phyloP scores from a whole-genome alignment of 2,113 vertebrate genomes.

The Cynopterus brachyotis region DNA sequence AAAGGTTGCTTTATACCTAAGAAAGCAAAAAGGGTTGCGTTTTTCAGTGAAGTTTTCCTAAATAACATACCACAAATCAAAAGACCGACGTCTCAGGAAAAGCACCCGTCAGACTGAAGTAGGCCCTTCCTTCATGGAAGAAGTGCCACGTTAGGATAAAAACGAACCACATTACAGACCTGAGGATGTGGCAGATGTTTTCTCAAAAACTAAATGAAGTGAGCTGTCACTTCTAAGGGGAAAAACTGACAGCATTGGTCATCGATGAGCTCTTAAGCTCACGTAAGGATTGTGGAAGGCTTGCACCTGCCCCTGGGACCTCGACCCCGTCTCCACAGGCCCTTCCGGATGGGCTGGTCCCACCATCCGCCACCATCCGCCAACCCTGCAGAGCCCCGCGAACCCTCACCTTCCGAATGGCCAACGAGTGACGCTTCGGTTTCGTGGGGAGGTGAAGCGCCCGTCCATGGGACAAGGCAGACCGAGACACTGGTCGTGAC shows the following conservation, averaged over 20 bases:
- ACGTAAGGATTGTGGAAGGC: not conserved
- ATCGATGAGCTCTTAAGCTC: not conserved
- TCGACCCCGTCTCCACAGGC: not conserved
- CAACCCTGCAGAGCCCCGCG: not conserved
- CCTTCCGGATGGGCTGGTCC: too few species aligned
- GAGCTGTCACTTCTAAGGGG: not conserved
- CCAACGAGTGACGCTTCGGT: too few species aligned
- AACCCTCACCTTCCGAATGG: not conserved
- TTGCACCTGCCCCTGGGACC: not conserved
- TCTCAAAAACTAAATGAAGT: not conserved
- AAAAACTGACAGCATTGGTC: not conserved
- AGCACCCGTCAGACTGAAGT: too few species aligned
- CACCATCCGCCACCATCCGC: not conserved
- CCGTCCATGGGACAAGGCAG: not conserved
- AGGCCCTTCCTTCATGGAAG: not conserved
- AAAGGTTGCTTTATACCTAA: constrained; percentile 96
- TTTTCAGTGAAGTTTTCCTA: not conserved
- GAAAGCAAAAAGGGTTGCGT: constrained; percentile 64
- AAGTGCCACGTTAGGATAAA: not conserved
- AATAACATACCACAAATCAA: not conserved
- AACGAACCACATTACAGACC: not conserved
- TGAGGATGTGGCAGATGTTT: not conserved
- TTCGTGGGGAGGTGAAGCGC: too few species aligned
- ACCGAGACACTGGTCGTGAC: not conserved
- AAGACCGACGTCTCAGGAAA: not conserved